phyloP scores from a whole-genome alignment of 2,797 vertebrate genomes.

The Aulostomus chinensis region DNA sequence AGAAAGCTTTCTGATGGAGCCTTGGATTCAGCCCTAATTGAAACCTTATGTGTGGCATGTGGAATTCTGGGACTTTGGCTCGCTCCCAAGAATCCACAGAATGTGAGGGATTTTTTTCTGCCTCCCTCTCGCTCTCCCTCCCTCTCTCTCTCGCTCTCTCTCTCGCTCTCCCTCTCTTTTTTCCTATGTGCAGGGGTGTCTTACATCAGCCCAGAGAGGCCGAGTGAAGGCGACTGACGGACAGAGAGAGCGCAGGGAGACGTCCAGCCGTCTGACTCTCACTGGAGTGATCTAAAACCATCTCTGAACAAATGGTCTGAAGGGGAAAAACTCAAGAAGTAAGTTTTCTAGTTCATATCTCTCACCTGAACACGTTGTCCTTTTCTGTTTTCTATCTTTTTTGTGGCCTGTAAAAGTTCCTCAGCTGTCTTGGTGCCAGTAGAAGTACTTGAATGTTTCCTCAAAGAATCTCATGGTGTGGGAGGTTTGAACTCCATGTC shows the following conservation, averaged over 20 bases:
- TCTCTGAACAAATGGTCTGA: slow-evolving; percentile 72
- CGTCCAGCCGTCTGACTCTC: slow-evolving; percentile 39
- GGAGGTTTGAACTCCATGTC: slow-evolving; percentile 24
- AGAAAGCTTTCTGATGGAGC: slow-evolving; percentile 83
- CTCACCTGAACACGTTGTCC: no score
- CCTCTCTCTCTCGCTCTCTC: slow-evolving; percentile 11
- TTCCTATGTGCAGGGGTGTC: slow-evolving; percentile 83
- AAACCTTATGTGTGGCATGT: slow-evolving; percentile 93
- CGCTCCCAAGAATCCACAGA: slow-evolving; percentile 92
- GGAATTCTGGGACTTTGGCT: slow-evolving; percentile 95
- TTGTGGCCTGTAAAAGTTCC: background rate
- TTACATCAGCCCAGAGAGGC: slow-evolving; percentile 91
- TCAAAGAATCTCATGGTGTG: background rate
- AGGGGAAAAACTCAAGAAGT: slow-evolving; percentile 28
- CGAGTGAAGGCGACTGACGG: slow-evolving; percentile 52
- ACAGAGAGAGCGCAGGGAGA: slow-evolving; percentile 32
- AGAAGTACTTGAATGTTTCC: background rate
- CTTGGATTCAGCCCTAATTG: slow-evolving; percentile 87
- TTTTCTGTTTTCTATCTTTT: background rate
- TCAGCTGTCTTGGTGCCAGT: slow-evolving; percentile 3
- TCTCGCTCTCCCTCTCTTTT: slow-evolving; percentile 34
- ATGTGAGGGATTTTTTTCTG: slow-evolving; percentile 77
- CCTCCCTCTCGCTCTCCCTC: slow-evolving; percentile 14
- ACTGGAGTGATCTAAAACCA: slow-evolving; percentile 58
- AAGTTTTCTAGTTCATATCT: no score